These are phyloP conservation scores for Habrosyne pyritoides DNA, from an alignment of 2,888 invertebrate genomes.

Conservation along the genomic window DNA sequence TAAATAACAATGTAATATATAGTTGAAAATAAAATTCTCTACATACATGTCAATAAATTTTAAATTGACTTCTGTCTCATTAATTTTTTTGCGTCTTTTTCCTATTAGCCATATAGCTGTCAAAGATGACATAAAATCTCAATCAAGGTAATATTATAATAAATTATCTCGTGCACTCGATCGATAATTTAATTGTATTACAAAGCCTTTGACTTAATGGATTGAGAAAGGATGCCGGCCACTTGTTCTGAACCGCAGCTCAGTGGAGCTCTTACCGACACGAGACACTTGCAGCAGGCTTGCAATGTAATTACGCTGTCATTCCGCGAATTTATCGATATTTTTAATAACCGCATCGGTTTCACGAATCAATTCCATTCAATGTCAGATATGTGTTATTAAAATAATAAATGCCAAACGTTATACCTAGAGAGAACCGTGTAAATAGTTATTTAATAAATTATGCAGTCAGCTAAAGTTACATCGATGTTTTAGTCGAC, in stretches of 20 bases:
- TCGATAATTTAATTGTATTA: constrained; percentile 62
- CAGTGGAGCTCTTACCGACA: constrained; percentile 39
- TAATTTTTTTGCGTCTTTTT: neutral
- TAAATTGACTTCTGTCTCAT: neutral
- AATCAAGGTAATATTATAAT: constrained; percentile 54
- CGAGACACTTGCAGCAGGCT: constrained; percentile 54
- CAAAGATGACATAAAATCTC: constrained; percentile 48
- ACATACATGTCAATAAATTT: neutral
- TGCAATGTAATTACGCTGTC: constrained; percentile 65
- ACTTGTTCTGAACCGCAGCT: constrained; percentile 36
- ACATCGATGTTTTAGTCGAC: constrained; percentile 46
- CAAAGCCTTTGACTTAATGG: constrained; percentile 58
- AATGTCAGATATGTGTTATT: constrained; percentile 38
- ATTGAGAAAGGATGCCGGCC: constrained; percentile 40
- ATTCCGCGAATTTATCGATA: constrained; percentile 63
- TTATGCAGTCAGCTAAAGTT: constrained; percentile 49
- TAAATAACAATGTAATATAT: neutral
- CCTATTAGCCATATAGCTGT: constrained; percentile 25
- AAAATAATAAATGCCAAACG: constrained; percentile 38
- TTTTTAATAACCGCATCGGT: constrained; percentile 64
- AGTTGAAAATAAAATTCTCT: neutral
- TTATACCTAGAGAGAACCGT: constrained; percentile 24
- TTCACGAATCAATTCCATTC: constrained; percentile 52
- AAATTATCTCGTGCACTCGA: constrained; percentile 50
- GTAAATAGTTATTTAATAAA: constrained; percentile 51